Evolutionary conservation across 1,140 invertebrate genomes (phyloP).

Genomic region (Cyclargus thomasi): DNA sequence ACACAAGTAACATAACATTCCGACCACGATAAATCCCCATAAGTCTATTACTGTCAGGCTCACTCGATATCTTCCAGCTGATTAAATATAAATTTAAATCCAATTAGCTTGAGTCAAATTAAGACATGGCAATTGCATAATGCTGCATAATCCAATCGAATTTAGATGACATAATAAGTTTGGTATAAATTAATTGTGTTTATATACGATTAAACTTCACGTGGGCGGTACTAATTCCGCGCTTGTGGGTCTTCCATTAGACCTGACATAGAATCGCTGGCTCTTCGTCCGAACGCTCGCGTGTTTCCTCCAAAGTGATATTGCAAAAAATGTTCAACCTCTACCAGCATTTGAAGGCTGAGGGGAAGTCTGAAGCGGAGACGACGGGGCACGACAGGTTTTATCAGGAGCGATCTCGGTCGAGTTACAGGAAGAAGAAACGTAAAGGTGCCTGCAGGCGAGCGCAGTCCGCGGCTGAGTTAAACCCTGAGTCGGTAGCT

Average conservation of each 20-base stretch:
- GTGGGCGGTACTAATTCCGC: constrained; percentile 30
- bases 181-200: neutral
- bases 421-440: constrained; percentile 75
- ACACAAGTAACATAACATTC: no score
- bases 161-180: neutral
- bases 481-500: constrained; percentile 79
- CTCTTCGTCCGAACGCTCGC: neutral
- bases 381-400: constrained; percentile 86
- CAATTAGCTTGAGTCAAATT: neutral
- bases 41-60: neutral
- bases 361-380: constrained; percentile 76
- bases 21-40: neutral
- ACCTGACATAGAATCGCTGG: constrained; percentile 36
- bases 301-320: neutral
- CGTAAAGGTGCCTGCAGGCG: constrained; percentile 76
- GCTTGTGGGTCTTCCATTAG: constrained; percentile 63
- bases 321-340: constrained; percentile 81
- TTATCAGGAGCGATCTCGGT: constrained; percentile 79
- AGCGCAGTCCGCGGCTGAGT: constrained; percentile 84
- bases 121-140: neutral
- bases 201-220: constrained; percentile 16
- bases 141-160: neutral
- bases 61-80: neutral
- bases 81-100: constrained; percentile 27
- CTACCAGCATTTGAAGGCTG: constrained; percentile 82